Base-by-base conservation (phyloP, 1,140 invertebrate species). In the Oreohelix idahoensis region DNA sequence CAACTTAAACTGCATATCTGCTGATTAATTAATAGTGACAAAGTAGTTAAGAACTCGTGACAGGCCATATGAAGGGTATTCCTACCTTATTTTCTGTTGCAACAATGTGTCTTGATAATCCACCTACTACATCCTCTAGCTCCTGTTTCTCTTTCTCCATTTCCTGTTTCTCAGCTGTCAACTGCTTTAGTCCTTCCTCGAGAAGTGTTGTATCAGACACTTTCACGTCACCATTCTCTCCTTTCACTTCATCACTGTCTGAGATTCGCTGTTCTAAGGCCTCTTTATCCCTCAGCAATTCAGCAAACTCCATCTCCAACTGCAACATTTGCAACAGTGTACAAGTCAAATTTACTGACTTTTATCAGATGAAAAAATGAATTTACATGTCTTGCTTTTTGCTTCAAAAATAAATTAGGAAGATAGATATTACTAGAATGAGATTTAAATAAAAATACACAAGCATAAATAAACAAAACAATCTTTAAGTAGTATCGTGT, bases 201-300 rank as follows among this genome's bases (percentile, higher is more conserved):
- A 35, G 29, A 86, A 29, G 23, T 83, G 69, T 0, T 45, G 26
- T 39, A 51, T 49, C 29, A 85, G 86, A 63, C 83, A 39, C 86
- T 78, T 45, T 86, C 23, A 20, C 69, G 1, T 76, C 78, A 38
- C 23, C 39, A 23, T 58, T 45, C 0, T 26, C 58, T 20, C 29
- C 23, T 20, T 32, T 76, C 32, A n/a, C 23, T 35, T 87, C 86
- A 8, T 85, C 79, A 42, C 86, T 83, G 38, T 86, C 85, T 81
- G 49, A 86, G 84, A 86, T 74, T 86, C 13, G 85, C 75, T 88
- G 86, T 80, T 91, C 90, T 20, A 91, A 69, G 63, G 87, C 86
- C 66, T 90, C 89, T 71, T 91, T 91, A 38, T 89, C 89, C 36
- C 84, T 85, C 23, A 91, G 81, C 26, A 91, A 69, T 45, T 90